Evolutionary conservation across 2,888 invertebrate species (phyloP).

Genomic region (Calameuta pallipes): DNA sequence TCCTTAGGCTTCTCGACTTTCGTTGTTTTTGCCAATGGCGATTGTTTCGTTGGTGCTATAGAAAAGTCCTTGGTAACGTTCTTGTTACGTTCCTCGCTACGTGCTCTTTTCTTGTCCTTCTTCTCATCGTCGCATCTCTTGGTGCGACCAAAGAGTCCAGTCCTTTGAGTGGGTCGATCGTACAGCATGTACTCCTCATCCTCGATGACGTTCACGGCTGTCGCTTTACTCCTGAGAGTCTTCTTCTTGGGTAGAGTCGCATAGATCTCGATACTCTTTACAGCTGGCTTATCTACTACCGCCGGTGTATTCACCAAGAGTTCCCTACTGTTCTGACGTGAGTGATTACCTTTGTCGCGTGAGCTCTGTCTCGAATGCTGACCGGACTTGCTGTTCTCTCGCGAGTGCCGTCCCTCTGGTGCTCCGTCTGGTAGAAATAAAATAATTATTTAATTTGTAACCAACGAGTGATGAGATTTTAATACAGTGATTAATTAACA

Average conservation of each 20-base stretch:
- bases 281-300: conserved; percentile 62
- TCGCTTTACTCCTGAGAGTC: conserved; percentile 72
- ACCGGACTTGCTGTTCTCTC: conserved; percentile 79
- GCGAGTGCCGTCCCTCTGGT: conserved; percentile 75
- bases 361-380: conserved; percentile 83
- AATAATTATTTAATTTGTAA: background rate
- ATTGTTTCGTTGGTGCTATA: conserved; percentile 68
- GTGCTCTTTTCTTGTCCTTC: conserved; percentile 79
- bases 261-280: conserved; percentile 87
- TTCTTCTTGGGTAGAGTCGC: conserved; percentile 92
- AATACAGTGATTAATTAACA: background rate
- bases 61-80: conserved; percentile 77
- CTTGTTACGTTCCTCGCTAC: conserved; percentile 88
- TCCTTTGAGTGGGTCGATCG: conserved; percentile 77
- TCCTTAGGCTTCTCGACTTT: conserved; percentile 71
- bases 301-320: conserved; percentile 61
- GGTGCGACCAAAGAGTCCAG: conserved; percentile 76
- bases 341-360: conserved; percentile 75
- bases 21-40: conserved; percentile 56
- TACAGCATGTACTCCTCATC: conserved; percentile 76
- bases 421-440: conserved; percentile 56
- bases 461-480: background rate
- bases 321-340: conserved; percentile 74
- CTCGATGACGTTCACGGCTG: conserved; percentile 76
- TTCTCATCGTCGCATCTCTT: conserved; percentile 77